Percentiles rank a stretch among this genome's conserved stretches.
phyloP scores from a whole-genome alignment of 2,888 invertebrate species.

The Nysson spinosus region DNA sequence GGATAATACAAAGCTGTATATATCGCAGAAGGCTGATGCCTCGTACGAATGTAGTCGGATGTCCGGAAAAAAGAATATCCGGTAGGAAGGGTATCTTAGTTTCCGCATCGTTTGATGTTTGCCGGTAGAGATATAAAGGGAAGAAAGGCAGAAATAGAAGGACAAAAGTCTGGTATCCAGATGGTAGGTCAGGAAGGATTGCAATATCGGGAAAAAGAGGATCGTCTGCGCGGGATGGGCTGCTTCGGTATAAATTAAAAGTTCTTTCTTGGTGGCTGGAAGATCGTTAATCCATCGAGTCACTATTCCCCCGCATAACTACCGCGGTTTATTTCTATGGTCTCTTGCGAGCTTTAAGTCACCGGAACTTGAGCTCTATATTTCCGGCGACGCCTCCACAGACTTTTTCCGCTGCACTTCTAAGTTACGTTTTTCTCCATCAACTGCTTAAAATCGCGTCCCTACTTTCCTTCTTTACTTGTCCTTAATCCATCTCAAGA shows the following conservation, averaged over 20 bases:
- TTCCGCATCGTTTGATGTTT: constrained; percentile 57
- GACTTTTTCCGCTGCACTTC: constrained; percentile 1
- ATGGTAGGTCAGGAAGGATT: constrained; percentile 15
- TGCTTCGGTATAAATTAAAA: constrained; percentile 66
- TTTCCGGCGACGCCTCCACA: constrained; percentile 39
- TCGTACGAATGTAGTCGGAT: constrained; percentile 35
- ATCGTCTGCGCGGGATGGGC: constrained; percentile 35
- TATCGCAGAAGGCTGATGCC: neutral
- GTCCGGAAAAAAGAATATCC: constrained; percentile 25
- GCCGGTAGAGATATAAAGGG: constrained; percentile 41
- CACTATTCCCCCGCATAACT: constrained; percentile 57
- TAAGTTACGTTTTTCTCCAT: constrained; percentile 21
- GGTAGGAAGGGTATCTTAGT: constrained; percentile 48
- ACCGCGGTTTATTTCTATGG: constrained; percentile 51
- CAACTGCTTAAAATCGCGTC: constrained; percentile 29
- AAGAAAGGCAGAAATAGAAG: constrained; percentile 31
- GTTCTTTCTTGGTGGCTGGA: constrained; percentile 46
- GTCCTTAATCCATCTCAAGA: too few species aligned
- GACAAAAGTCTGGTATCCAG: constrained; percentile 54
- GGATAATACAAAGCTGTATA: too few species aligned
- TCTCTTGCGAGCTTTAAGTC: constrained; percentile 56
- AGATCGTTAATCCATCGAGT: constrained; percentile 70
- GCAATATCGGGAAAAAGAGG: constrained; percentile 29
- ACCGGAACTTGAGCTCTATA: constrained; percentile 62
- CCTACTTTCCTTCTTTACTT: constrained; percentile 3